Conservation (phyloP, 1,140 invertebrate species). For the Centruroides sculpturatus region DNA sequence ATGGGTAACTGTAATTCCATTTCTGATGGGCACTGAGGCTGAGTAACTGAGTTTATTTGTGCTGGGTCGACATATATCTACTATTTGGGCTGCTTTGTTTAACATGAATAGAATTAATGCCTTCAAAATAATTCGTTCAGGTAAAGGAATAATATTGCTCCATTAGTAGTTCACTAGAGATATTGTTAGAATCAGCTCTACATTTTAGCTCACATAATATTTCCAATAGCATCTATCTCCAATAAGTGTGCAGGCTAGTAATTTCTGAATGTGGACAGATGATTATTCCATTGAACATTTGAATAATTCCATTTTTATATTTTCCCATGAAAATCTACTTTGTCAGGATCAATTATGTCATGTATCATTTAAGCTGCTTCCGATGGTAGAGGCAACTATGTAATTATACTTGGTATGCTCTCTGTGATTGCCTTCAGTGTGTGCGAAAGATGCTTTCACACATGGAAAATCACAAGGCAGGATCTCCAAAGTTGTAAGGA, state of each 20-base stretch:
- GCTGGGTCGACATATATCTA: not conserved
- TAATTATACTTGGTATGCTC: not conserved
- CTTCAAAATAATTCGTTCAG: not conserved
- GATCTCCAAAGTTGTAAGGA: not conserved
- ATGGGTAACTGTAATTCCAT: too few species aligned
- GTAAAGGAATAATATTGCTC: not conserved
- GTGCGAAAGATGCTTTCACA: not conserved
- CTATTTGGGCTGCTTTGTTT: constrained; percentile 1
- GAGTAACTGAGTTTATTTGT: not conserved
- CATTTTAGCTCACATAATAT: not conserved
- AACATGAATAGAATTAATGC: not conserved
- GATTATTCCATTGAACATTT: not conserved
- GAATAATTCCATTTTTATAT: not conserved
- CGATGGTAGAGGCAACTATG: not conserved
- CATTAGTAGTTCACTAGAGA: not conserved
- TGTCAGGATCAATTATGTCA: not conserved
- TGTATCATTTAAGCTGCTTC: not conserved
- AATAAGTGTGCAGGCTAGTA: not conserved
- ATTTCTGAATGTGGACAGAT: not conserved
- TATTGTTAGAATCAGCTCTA: not conserved
- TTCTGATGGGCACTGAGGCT: too few species aligned
- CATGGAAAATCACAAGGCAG: not conserved
- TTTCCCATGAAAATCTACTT: not conserved
- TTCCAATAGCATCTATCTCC: not conserved
- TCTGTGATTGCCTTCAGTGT: not conserved